phyloP scores from a whole-genome alignment of 2,888 invertebrate genomes.

The Monopis laevigella region DNA sequence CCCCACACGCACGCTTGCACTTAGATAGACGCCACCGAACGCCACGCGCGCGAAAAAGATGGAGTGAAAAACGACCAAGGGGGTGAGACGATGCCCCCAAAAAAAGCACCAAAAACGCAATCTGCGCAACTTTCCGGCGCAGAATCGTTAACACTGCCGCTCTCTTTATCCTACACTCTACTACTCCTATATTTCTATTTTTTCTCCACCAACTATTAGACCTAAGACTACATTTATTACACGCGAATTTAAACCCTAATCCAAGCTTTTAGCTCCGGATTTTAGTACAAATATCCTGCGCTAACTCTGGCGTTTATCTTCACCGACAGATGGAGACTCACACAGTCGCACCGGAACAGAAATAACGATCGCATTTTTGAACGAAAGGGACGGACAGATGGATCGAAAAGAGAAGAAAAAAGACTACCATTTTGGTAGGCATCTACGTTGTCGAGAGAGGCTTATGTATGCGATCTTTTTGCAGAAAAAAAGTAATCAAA shows the following conservation, averaged over 20 bases:
- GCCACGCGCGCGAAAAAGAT: slow-evolving; percentile 54
- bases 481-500: slow-evolving; percentile 62
- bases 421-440: slow-evolving; percentile 66
- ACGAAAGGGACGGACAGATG: slow-evolving; percentile 67
- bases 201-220: slow-evolving; percentile 57
- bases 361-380: slow-evolving; percentile 70
- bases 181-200: slow-evolving; percentile 68
- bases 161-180: slow-evolving; percentile 65
- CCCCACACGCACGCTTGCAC: slow-evolving; percentile 24
- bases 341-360: slow-evolving; percentile 64
- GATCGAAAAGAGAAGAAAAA: slow-evolving; percentile 67
- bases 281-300: no score
- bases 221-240: slow-evolving; percentile 39
- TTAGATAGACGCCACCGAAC: slow-evolving; percentile 24
- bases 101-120: slow-evolving; percentile 69
- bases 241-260: no score
- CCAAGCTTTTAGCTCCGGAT: slow-evolving; percentile 16
- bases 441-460: slow-evolving; percentile 52
- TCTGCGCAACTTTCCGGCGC: slow-evolving; percentile 70
- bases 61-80: slow-evolving; percentile 61
- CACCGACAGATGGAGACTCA: slow-evolving; percentile 45
- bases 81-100: slow-evolving; percentile 65
- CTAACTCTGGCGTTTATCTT: slow-evolving; percentile 35
- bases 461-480: slow-evolving; percentile 61
- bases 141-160: slow-evolving; percentile 68